Base-by-base conservation (phyloP, 1,140 invertebrate species). In the Cydia splendana region DNA sequence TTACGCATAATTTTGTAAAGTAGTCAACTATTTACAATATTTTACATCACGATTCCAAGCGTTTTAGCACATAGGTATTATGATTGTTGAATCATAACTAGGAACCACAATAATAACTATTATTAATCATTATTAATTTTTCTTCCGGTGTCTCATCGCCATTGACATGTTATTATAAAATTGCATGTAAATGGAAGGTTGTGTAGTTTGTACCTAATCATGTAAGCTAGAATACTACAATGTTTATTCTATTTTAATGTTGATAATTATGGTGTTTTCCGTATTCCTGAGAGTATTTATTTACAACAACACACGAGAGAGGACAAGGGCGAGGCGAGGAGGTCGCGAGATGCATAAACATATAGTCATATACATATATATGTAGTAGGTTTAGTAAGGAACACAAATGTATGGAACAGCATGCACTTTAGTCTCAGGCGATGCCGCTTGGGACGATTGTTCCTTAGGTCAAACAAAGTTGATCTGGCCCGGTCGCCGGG, bases 71-170 rank as follows among this genome's bases (percentile, higher is more conserved):
- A 34, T 69, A 30, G 4, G 51, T 69, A 69, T 69, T 34, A 34
- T 69, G 38, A 69, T 69, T 69, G 30, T n/a, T 34, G 28, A 38
- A 69, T 34, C 28, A 69, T 34, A 30, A 65, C 65, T 69, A 69
- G 65, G 65, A 69, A 69, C 65, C 30, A 28, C 13, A 65, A 30
- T 65, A 65, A 69, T 69, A 69, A 69, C 65, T 69, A 34, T 69
- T 69, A 69, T 69, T 69, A 69, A 69, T 69, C 65, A 69, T 69
- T 69, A 67, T 67, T 67, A 69, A 69, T 69, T 30, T 38, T 38
- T 71, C 67, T 71, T 71, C 67, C 67, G 67, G 67, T 42, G 67
- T 38, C 42, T 71, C 67, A 45, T 71, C 67, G 67, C 5, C 67
- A 71, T 71, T 71, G 67, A 71, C 30, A 24, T 24, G 57, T 62